A percentile compares a stretch with the other conserved stretches of the same genome.
Evolutionary conservation across 2,888 invertebrate genomes (phyloP).

Genomic region (Dicranocentrus wangi): DNA sequence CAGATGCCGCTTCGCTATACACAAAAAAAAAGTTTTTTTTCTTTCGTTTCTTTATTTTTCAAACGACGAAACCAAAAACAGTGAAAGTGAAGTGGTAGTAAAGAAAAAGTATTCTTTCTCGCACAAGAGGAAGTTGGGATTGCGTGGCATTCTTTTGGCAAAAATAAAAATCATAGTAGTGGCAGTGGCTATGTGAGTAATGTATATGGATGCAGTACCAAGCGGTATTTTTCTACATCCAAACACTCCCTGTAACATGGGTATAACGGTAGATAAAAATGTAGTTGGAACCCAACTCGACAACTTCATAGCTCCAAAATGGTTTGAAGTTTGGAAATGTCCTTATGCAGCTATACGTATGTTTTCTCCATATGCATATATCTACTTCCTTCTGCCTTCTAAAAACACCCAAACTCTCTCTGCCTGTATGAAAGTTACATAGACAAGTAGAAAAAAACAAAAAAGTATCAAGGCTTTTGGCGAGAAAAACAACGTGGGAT

Average conservation of each 20-base stretch:
- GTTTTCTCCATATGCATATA: too few species aligned
- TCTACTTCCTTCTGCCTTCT: too few species aligned
- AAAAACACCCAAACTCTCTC: not conserved
- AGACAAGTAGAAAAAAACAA: not conserved
- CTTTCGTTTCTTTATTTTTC: conserved; percentile 5
- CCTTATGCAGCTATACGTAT: too few species aligned
- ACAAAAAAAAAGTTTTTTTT: conserved; percentile 12
- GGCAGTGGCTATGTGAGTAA: not conserved
- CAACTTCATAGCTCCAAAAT: too few species aligned
- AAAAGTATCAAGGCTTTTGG: conserved; percentile 34
- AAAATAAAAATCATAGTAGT: conserved; percentile 45
- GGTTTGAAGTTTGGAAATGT: too few species aligned
- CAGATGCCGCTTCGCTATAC: too few species aligned
- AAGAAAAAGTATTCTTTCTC: conserved; percentile 17
- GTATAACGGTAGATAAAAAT: conserved; percentile 9
- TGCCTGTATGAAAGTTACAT: not conserved
- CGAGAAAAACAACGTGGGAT: conserved; percentile 64
- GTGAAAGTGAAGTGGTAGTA: conserved; percentile 20
- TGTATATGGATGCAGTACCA: not conserved
- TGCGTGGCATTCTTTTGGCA: conserved; percentile 14
- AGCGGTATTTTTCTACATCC: too few species aligned
- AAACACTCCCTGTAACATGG: not conserved
- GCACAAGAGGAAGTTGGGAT: conserved; percentile 31
- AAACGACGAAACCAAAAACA: conserved; percentile 9
- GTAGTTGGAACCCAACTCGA: not conserved